Conservation (phyloP, 2,797 vertebrate species). For the Champsocephalus esox region DNA sequence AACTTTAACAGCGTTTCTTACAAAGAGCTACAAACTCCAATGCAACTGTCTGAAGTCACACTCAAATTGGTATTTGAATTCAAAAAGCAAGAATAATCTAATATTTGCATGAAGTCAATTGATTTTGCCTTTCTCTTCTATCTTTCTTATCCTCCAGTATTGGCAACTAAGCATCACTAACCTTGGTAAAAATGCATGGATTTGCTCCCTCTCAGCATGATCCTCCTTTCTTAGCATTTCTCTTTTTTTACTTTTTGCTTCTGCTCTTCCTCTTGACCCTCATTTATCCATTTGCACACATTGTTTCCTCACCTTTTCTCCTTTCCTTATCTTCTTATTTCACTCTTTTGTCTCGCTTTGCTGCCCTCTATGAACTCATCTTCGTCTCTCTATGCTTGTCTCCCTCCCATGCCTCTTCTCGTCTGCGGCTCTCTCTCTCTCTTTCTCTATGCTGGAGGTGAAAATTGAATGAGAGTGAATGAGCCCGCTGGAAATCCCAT, state of each 20-base stretch:
- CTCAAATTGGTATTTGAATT: no score
- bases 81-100: no score
- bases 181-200: neutral
- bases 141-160: neutral
- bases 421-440: slow-evolving; percentile 8
- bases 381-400: slow-evolving; percentile 10
- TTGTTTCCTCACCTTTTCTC: slow-evolving; percentile 7
- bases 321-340: neutral
- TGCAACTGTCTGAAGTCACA: slow-evolving; percentile 15
- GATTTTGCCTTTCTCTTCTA: neutral
- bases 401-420: slow-evolving; percentile 2
- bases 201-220: neutral
- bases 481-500: slow-evolving; percentile 58
- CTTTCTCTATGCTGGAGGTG: slow-evolving; percentile 52
- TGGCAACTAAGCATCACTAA: neutral
- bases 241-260: neutral
- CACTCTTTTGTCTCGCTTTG: neutral
- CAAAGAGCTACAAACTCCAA: slow-evolving; percentile 10
- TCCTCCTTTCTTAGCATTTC: neutral
- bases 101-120: neutral
- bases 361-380: slow-evolving; percentile 15
- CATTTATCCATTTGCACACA: neutral
- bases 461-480: slow-evolving; percentile 65
- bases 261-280: neutral
- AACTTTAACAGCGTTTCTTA: slow-evolving; percentile 19